A percentile compares a stretch with the other conserved stretches of the same genome.
These are phyloP conservation scores for Euplexia lucipara DNA, from an alignment of 2,888 invertebrate species.

Conservation along the genomic window DNA sequence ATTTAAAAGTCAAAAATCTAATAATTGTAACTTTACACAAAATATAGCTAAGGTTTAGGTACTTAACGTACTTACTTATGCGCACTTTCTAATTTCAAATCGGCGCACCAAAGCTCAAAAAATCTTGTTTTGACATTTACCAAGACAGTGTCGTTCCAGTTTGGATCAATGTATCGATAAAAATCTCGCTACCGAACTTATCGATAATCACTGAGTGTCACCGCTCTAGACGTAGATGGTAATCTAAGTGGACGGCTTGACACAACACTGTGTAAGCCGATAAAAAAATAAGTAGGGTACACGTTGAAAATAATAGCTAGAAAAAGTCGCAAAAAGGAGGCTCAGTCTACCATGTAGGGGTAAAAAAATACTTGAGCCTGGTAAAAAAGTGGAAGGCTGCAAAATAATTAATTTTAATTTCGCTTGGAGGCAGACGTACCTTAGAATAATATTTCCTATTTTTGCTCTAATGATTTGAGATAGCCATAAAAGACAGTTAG, in stretches of 20 bases:
- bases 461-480: slow-evolving; percentile 29
- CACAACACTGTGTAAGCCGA: slow-evolving; percentile 70
- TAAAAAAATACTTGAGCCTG: slow-evolving; percentile 34
- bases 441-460: slow-evolving; percentile 32
- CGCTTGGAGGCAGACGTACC: slow-evolving; percentile 39
- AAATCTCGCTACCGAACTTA: slow-evolving; percentile 73
- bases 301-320: slow-evolving; percentile 64
- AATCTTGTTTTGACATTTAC: slow-evolving; percentile 65
- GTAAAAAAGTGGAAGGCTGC: slow-evolving; percentile 31
- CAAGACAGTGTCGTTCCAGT: slow-evolving; percentile 57
- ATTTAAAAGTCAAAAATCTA: not conserved
- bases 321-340: slow-evolving; percentile 56
- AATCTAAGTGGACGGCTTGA: slow-evolving; percentile 70
- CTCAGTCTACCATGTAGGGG: slow-evolving; percentile 24
- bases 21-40: not conserved
- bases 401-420: slow-evolving; percentile 54
- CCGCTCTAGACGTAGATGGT: slow-evolving; percentile 79
- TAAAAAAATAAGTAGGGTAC: slow-evolving; percentile 61
- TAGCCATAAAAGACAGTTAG: slow-evolving; percentile 22
- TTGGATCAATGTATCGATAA: slow-evolving; percentile 73
- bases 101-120: slow-evolving; percentile 36
- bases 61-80: slow-evolving; percentile 8
- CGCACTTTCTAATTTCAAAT: slow-evolving; percentile 59
- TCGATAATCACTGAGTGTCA: slow-evolving; percentile 79
- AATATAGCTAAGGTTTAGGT: not conserved